Evolutionary conservation across 1,140 invertebrate species (phyloP).

Genomic region (Cyrtorhinus lividipennis): DNA sequence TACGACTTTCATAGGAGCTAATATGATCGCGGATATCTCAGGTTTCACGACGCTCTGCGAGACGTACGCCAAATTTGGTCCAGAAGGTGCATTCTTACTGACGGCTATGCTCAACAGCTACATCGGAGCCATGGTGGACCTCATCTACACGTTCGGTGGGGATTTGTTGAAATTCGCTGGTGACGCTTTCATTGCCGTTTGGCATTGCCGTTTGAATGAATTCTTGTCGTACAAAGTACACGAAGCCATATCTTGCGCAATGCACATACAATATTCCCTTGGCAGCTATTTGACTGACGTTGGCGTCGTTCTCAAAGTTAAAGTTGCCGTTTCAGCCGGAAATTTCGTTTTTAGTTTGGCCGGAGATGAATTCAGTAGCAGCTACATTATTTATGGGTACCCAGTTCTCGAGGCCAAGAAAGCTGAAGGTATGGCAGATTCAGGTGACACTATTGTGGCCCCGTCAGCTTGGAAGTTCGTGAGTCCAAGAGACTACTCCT

Average conservation of each 20-base stretch:
- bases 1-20: conserved; percentile 10
- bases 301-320: conserved; percentile 41
- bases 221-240: conserved; percentile 40
- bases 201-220: conserved; percentile 36
- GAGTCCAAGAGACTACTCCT: conserved; percentile 11
- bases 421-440: conserved; percentile 16
- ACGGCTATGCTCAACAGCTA: conserved; percentile 47
- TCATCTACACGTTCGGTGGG: conserved; percentile 43
- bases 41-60: conserved; percentile 48
- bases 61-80: conserved; percentile 41
- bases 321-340: conserved; percentile 45
- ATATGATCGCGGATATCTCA: conserved; percentile 11
- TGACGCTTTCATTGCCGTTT: conserved; percentile 48
- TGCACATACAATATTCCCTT: conserved; percentile 45
- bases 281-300: conserved; percentile 42
- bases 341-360: conserved; percentile 40
- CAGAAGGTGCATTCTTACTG: conserved; percentile 43
- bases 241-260: conserved; percentile 42
- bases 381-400: conserved; percentile 43
- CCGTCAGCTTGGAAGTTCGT: conserved; percentile 11
- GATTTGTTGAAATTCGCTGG: conserved; percentile 52
- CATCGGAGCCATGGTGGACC: conserved; percentile 48
- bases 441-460: conserved; percentile 19
- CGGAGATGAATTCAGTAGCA: conserved; percentile 34
- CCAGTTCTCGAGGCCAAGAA: conserved; percentile 45